Evolutionary conservation across 2,797 vertebrate genomes (phyloP).

Genomic region (Intellagama lesueurii): DNA sequence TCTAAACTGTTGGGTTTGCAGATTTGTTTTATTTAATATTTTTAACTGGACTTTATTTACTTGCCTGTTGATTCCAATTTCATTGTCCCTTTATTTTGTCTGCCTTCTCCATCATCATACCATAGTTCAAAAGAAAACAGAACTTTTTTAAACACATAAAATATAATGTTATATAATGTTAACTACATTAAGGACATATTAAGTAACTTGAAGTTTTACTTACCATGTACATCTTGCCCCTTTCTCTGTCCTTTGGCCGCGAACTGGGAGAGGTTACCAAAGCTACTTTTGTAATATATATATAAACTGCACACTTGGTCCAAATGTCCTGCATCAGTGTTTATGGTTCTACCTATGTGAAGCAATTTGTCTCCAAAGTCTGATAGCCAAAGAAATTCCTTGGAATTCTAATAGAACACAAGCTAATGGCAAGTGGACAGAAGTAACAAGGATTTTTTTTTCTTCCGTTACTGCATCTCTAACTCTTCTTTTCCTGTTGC

Average conservation of each 20-base stretch:
- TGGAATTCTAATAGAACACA: conserved; percentile 79
- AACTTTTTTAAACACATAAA: conserved; percentile 51
- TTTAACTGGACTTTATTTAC: conserved; percentile 46
- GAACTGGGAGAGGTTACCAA: conserved; percentile 74
- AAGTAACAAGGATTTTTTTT: conserved; percentile 41
- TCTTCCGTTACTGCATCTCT: background rate
- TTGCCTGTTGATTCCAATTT: conserved; percentile 36
- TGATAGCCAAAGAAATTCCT: conserved; percentile 96
- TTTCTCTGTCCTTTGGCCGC: conserved; percentile 73
- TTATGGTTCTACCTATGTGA: conserved; percentile 83
- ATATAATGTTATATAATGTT: conserved; percentile 50
- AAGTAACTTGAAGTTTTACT: conserved; percentile 53
- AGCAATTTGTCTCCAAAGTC: conserved; percentile 92
- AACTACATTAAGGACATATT: conserved; percentile 45
- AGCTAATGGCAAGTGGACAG: conserved; percentile 45
- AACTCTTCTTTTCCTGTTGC: conserved; percentile 22
- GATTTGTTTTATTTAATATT: conserved; percentile 42
- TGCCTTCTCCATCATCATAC: conserved; percentile 27
- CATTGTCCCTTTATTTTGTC: conserved; percentile 46
- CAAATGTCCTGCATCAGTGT: conserved; percentile 78
- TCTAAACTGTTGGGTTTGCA: conserved; percentile 55
- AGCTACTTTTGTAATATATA: conserved; percentile 78
- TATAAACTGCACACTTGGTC: conserved; percentile 76
- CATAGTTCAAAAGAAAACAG: conserved; percentile 48
- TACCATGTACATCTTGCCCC: conserved; percentile 51